A percentile compares a stretch with the other conserved stretches of the same genome.
Conservation (phyloP, 2,888 invertebrate species). For the Blera fallax region DNA sequence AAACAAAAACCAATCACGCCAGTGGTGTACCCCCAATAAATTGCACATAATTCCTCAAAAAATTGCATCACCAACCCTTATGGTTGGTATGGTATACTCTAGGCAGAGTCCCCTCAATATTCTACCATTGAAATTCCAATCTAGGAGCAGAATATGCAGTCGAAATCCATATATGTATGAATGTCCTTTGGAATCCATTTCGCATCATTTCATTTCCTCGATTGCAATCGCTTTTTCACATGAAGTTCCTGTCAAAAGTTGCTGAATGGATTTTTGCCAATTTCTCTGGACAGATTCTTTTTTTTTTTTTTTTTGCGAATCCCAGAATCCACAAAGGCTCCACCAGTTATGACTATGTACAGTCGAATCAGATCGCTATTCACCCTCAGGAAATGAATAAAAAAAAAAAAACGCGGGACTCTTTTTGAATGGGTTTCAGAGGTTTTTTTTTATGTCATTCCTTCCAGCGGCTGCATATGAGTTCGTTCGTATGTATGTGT, state of each 20-base stretch:
- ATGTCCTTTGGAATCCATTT: slow-evolving; percentile 62
- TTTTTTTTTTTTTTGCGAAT: not conserved
- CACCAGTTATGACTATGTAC: slow-evolving; percentile 57
- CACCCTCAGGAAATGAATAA: slow-evolving; percentile 53
- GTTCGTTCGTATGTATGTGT: not conserved
- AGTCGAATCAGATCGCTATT: slow-evolving; percentile 50
- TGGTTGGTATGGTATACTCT: not conserved
- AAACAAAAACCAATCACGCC: not conserved
- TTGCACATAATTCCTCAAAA: slow-evolving; percentile 53
- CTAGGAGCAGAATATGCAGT: not conserved
- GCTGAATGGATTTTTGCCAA: slow-evolving; percentile 69
- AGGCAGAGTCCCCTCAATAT: not conserved
- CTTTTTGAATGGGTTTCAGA: slow-evolving; percentile 20
- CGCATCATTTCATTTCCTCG: slow-evolving; percentile 68
- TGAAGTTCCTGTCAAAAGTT: slow-evolving; percentile 68
- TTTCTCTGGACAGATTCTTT: slow-evolving; percentile 28
- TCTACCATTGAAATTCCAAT: slow-evolving; percentile 19
- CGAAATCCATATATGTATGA: slow-evolving; percentile 26
- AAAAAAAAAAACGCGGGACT: slow-evolving; percentile 60
- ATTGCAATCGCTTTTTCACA: slow-evolving; percentile 71
- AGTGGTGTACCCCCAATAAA: slow-evolving; percentile 9
- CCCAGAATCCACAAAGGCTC: slow-evolving; percentile 30
- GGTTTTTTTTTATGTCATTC: not conserved
- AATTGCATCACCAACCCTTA: slow-evolving; percentile 33
- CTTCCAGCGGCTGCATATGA: no score